Conservation (phyloP, 2,113 vertebrate species). For the Channa argus region DNA sequence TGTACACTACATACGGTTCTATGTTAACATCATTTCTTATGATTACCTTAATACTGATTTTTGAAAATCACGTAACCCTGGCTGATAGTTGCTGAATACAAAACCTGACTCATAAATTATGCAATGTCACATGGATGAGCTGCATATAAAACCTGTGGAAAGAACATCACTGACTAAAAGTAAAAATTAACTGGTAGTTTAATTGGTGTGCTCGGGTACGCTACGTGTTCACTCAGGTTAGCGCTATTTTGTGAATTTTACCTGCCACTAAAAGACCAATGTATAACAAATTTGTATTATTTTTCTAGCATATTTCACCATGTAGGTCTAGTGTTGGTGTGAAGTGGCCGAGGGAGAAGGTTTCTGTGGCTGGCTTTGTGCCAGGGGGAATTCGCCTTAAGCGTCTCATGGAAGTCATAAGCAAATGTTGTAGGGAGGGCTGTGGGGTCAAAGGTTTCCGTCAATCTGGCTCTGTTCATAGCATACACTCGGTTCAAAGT, state of each 20-base stretch:
- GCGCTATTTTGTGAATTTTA: neutral
- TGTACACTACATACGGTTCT: no score
- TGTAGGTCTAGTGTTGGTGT: slow-evolving; percentile 1
- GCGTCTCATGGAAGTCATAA: slow-evolving; percentile 66
- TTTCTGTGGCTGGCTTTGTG: slow-evolving; percentile 46
- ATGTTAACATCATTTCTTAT: no score
- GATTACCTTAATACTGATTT: neutral
- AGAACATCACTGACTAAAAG: no score
- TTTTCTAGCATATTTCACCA: neutral
- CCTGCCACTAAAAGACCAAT: neutral
- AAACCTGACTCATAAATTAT: neutral
- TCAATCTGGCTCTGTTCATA: slow-evolving; percentile 76
- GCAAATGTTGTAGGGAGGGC: slow-evolving; percentile 72
- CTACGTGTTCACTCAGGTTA: neutral
- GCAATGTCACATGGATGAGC: neutral
- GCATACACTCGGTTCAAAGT: slow-evolving; percentile 75
- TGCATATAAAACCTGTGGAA: neutral
- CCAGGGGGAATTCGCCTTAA: slow-evolving; percentile 71
- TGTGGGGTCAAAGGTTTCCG: slow-evolving; percentile 76
- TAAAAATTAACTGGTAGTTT: neutral
- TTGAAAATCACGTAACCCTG: neutral
- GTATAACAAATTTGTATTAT: neutral
- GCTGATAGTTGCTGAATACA: neutral
- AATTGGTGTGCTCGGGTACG: neutral
- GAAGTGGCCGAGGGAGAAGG: neutral